A percentile compares a stretch with the other conserved stretches of the same genome.
phyloP scores from a whole-genome alignment of 2,113 vertebrate genomes.

The Eulacestoma nigropectus region DNA sequence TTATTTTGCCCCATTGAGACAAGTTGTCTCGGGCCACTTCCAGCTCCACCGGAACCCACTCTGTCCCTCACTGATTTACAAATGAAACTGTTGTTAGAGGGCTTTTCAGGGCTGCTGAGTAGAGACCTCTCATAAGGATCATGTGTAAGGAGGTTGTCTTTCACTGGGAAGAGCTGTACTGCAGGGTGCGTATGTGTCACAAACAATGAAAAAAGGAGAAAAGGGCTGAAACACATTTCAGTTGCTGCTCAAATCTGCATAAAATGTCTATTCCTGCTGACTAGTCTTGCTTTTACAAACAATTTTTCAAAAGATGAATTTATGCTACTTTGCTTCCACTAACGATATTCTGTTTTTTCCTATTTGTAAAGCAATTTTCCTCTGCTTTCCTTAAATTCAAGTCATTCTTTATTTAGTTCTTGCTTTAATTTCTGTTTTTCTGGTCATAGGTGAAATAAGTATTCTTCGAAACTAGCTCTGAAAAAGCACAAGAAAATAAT shows the following conservation, averaged over 20 bases:
- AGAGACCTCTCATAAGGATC: slow-evolving; percentile 69
- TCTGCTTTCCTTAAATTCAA: background rate
- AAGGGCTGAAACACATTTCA: background rate
- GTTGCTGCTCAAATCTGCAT: background rate
- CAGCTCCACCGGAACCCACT: slow-evolving; percentile 75
- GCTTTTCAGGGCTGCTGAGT: slow-evolving; percentile 53
- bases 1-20: slow-evolving; percentile 80
- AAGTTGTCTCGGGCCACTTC: slow-evolving; percentile 75
- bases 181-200: background rate
- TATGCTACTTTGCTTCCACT: background rate
- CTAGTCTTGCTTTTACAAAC: background rate
- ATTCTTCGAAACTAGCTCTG: slow-evolving; percentile 28
- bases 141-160: slow-evolving; percentile 31
- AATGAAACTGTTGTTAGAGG: slow-evolving; percentile 71
- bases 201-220: background rate
- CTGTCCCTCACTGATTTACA: slow-evolving; percentile 68
- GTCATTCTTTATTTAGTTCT: background rate
- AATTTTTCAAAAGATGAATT: background rate
- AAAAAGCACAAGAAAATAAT: slow-evolving; percentile 38
- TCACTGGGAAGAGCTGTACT: background rate
- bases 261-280: background rate
- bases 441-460: background rate
- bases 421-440: slow-evolving; percentile 20
- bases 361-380: background rate
- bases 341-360: background rate